A percentile compares a stretch with the other conserved stretches of the same genome.
phyloP scores from a whole-genome alignment of 1,140 invertebrate genomes.

The Drosophila baimaii region DNA sequence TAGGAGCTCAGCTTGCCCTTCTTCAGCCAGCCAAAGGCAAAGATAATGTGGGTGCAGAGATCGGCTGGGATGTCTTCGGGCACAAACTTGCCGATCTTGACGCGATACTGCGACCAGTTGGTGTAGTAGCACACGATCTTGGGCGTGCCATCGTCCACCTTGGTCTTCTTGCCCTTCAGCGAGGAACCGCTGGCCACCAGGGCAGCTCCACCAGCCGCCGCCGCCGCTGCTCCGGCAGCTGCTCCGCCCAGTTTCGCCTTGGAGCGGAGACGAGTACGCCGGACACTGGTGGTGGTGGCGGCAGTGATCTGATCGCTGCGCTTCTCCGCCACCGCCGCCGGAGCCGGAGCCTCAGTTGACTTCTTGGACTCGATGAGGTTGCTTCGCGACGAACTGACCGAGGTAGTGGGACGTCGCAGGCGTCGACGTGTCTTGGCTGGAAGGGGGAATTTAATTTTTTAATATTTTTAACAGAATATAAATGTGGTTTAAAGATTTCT shows the following conservation, averaged over 20 bases:
- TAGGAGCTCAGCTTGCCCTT: slow-evolving; percentile 95
- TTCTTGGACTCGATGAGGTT: slow-evolving; percentile 84
- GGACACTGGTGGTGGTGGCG: slow-evolving; percentile 85
- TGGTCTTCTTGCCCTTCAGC: slow-evolving; percentile 86
- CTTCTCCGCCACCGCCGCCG: slow-evolving; percentile 82
- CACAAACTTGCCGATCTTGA: slow-evolving; percentile 95
- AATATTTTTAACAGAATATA: not conserved
- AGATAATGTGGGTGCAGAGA: slow-evolving; percentile 97
- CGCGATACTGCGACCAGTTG: slow-evolving; percentile 98
- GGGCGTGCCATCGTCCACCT: slow-evolving; percentile 87
- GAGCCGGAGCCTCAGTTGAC: slow-evolving; percentile 81
- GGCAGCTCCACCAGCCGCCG: slow-evolving; percentile 87
- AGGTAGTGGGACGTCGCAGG: slow-evolving; percentile 86
- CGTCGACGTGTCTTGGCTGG: slow-evolving; percentile 85
- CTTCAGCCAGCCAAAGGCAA: slow-evolving; percentile 98
- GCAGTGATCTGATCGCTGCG: slow-evolving; percentile 87
- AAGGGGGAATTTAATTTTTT: not conserved
- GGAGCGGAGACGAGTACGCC: slow-evolving; percentile 88
- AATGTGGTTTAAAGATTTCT: not conserved
- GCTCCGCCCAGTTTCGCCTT: slow-evolving; percentile 86
- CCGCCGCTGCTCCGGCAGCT: slow-evolving; percentile 86
- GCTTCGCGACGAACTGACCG: slow-evolving; percentile 76
- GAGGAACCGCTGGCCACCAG: slow-evolving; percentile 85
- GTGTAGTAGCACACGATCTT: slow-evolving; percentile 97
- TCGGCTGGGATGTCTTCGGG: slow-evolving; percentile 98